Percentiles rank a stretch among this genome's conserved stretches.
phyloP scores from a whole-genome alignment of 2,797 vertebrate species.

The Spheniscus humboldti region DNA sequence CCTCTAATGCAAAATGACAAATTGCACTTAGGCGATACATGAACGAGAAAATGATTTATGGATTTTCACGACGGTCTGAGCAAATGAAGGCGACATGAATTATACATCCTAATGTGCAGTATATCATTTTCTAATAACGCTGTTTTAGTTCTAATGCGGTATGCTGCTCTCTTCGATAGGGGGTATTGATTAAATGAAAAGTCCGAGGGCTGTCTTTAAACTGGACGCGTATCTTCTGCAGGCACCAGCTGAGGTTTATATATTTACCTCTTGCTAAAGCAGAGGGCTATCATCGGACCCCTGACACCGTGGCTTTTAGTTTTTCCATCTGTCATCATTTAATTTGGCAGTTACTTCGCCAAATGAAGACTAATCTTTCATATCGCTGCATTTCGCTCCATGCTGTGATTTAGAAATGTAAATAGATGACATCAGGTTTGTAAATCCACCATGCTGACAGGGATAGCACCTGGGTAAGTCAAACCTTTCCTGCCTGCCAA shows the following conservation, averaged over 20 bases:
- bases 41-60: conserved; percentile 79
- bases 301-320: conserved; percentile 14
- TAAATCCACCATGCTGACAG: background rate
- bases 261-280: conserved; percentile 26
- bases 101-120: conserved; percentile 74
- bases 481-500: conserved; percentile 1
- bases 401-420: conserved; percentile 28
- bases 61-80: conserved; percentile 72
- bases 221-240: background rate
- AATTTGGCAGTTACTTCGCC: conserved; percentile 28
- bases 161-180: conserved; percentile 46
- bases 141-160: conserved; percentile 32
- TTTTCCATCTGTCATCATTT: conserved; percentile 59
- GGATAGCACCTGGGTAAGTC: conserved; percentile 18
- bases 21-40: conserved; percentile 72
- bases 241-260: background rate
- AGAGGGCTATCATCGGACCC: background rate
- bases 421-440: conserved; percentile 23
- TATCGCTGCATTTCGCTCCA: background rate
- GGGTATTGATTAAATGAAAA: conserved; percentile 63
- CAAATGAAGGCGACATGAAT: conserved; percentile 77
- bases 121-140: conserved; percentile 78
- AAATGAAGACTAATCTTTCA: conserved; percentile 27
- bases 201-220: conserved; percentile 35
- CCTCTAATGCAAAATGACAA: conserved; percentile 71